Evolutionary conservation across 2,113 vertebrate genomes (phyloP), one percentile per base, ranked within the genome.

Genomic region (Apistogramma diplotaenia): DNA sequence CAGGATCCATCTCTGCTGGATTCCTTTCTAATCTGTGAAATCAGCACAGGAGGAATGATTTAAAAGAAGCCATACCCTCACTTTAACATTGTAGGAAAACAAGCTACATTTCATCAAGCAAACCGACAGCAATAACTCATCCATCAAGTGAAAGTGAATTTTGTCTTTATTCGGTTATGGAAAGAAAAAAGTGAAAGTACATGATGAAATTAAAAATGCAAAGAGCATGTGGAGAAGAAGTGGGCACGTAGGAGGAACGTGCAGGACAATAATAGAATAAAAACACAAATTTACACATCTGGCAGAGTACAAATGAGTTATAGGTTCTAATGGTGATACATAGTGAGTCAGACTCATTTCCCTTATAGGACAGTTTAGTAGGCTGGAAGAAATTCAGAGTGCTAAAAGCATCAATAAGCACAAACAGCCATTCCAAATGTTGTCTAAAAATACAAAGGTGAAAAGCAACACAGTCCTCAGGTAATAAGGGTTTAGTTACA

Each of bases 21-120:
- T 73, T 73, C 74, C 60, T 57, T 56, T 74, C 54, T 60, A 79
- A 88, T 89, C 83, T 78, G 83, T 11, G 76, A 58, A 57, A 75
- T 76, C 62, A 81, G 74, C 76, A 73, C 72, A 57, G 74, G 27
- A 65, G 51, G 74, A 55, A 54, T 18, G 8, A 80, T n/a, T 73
- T 81, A 83, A 71, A 88, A 81, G 43, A 62, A 49, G 65, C 62
- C 40, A 10, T 31, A 35, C 31, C 6, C 75, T 19, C 31, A 31
- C 49, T 15, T 43, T 33, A 54, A 18, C 33, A 55, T 56, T 5
- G 60, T 4, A 35, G 65, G 6, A 72, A 81, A 87, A 77, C 40
- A 67, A 74, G 74, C 37, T 31, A 18, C 23, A 76, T 74, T 60
- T 82, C 73, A 82, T 74, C 29, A 19, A 40, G 33, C n/a, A 25